Evolutionary conservation across 2,797 vertebrate genomes (phyloP).

Genomic region (Pampus argenteus): DNA sequence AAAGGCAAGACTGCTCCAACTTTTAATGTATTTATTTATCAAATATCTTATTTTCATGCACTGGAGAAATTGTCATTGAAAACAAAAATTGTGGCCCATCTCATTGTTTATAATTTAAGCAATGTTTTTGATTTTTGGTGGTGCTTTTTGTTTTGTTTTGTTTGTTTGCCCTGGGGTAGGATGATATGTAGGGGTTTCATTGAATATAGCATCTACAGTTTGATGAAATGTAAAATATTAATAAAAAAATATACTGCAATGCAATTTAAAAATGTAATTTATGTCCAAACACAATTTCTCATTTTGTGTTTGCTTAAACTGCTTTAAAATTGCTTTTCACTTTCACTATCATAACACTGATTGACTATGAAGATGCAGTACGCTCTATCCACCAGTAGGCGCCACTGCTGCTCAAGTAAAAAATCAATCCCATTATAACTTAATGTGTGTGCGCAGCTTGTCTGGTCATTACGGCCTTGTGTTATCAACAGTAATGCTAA

Average conservation of each 20-base stretch:
- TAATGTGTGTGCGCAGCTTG: constrained; percentile 59
- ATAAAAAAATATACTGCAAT: too few relatives aligned
- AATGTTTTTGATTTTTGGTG: too few relatives aligned
- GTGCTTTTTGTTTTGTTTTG: too few relatives aligned
- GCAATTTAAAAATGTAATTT: neutral
- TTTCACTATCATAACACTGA: neutral
- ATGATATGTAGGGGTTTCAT: too few relatives aligned
- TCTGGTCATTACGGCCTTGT: constrained; percentile 52
- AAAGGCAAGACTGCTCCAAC: neutral
- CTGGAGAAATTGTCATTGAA: too few relatives aligned
- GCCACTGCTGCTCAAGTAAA: constrained; percentile 25
- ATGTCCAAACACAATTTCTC: neutral
- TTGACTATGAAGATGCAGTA: neutral
- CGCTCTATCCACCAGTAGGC: neutral
- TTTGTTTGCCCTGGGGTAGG: too few relatives aligned
- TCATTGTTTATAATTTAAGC: too few relatives aligned
- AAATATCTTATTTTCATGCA: too few relatives aligned
- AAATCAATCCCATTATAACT: neutral
- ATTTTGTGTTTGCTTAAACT: neutral
- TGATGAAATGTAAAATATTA: too few relatives aligned
- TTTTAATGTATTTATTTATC: too few relatives aligned
- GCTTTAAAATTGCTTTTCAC: neutral
- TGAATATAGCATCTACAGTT: too few relatives aligned
- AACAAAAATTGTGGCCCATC: too few relatives aligned
- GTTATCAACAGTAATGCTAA: constrained; percentile 69